Conservation (phyloP, 2,888 invertebrate genomes). For the Nudaria mundana region DNA sequence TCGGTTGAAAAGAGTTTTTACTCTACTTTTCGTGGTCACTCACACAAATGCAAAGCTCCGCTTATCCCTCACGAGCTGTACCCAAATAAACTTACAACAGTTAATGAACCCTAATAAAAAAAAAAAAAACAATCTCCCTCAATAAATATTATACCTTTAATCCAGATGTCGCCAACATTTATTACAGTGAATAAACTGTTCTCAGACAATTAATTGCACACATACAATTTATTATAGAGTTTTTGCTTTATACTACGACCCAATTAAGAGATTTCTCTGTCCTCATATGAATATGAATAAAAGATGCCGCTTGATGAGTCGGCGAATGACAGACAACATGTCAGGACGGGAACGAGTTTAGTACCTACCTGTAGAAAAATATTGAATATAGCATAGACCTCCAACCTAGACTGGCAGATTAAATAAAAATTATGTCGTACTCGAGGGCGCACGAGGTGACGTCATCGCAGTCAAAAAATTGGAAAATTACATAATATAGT, state of each 20-base stretch:
- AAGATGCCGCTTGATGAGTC: conserved; percentile 51
- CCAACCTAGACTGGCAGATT: no score
- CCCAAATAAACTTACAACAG: conserved; percentile 27
- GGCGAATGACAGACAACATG: conserved; percentile 42
- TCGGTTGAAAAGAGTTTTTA: no score
- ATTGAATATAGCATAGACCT: no score
- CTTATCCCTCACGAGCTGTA: no score
- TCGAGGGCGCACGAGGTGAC: no score
- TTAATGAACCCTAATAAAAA: conserved; percentile 32
- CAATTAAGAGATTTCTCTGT: conserved; percentile 46
- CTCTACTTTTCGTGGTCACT: no score
- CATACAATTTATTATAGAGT: conserved; percentile 34
- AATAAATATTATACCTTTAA: conserved; percentile 20
- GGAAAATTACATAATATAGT: no score
- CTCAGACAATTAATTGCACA: conserved; percentile 37
- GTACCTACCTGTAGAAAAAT: no score
- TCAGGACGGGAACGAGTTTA: no score
- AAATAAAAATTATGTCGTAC: no score
- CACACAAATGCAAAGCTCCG: no score
- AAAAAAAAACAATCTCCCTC: conserved; percentile 23
- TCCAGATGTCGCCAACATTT: conserved; percentile 27
- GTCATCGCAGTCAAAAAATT: no score
- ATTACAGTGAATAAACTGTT: conserved; percentile 9
- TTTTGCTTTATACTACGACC: conserved; percentile 38
- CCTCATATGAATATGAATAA: conserved; percentile 57